Base-by-base conservation (phyloP, 2,113 vertebrate species). In the Neolamprologus ventralis region DNA sequence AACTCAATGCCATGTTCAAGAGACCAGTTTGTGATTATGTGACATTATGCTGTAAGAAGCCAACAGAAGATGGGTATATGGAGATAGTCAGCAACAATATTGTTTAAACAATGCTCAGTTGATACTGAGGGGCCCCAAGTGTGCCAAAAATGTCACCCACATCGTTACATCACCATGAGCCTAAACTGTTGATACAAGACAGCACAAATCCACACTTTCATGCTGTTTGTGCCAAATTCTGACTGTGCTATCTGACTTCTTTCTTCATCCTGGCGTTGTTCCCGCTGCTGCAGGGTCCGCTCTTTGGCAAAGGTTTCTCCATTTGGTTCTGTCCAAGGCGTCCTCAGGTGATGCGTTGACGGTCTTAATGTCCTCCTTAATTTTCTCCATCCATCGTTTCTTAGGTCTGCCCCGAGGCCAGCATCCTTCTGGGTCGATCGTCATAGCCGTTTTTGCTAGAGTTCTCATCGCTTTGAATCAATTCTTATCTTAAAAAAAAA, bases 321-420 rank as follows among this genome's bases (percentile, higher is more conserved):
- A 60, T 60, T 60, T 31, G 26, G 5, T 60, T 60, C 8, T 60
- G 26, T 60, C 57, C 26, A 31, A 31, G 57, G 57, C 14, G 0
- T 31, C 57, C 26, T 1, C 57, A 3, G 57, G 57, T 60, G 26
- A 31, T 60, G 14, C 1, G 1, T 60, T 58, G 26, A 65, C 2
- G 19, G 17, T 65, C 26, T 60, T 60, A 60, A 60, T 17, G 57
- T 60, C 57, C 8, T 17, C 5, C 26, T 58, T 58, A 58, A 31
- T 58, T 58, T 58, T 58, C 0, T 58, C 57, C 3, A 58, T 31
- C 55, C 55, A 55, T 3, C 2, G 1, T 55, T 55, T 55, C 55
- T 58, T 31, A 0, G 0, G 55, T 58, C 55, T 58, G 55, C 13
- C 5, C 4, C 13, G 26, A 58, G 55, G 55, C 55, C 26, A 1